Base-by-base conservation (phyloP, 1,140 invertebrate species). In the Zaprionus ghesquierei region DNA sequence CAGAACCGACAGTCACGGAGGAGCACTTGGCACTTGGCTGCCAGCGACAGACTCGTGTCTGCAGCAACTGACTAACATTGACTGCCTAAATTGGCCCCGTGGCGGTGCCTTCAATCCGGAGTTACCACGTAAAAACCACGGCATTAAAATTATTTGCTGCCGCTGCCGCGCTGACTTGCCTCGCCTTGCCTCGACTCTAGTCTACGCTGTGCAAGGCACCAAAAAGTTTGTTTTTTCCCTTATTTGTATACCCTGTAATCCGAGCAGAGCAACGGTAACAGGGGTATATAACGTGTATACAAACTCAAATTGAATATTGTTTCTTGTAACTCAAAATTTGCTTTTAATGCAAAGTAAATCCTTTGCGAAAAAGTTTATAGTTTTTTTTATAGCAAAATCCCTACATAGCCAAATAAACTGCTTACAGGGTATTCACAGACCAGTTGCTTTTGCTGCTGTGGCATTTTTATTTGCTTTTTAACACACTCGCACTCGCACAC, bases 131-230 rank as follows among this genome's bases (percentile, higher is more conserved):
- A 55, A 49, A 70, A 81, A 81, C 78, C 78, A 77, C 78, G 78
- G 78, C 56, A 72, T 65, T 81, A 81, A 81, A 81, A 81, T 81
- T 81, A 79, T 81, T n/a, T 79, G 70, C 55, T 50, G 46, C 44
- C 77, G 35, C 33, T 38, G 12, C n/a, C 33, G 13, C 33, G 33
- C n/a, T 9, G 27, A 27, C n/a, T 33, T 12, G n/a, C 2, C n/a
- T 41, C n/a, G 5, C 0, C 35, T n/a, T n/a, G 58, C 53, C 77
- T 61, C 59, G 38, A 18, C 77, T 62, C 58, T 75, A 75, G 72
- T 38, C 18, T 23, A 46, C 22, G 44, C 72, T 76, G 78, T 76
- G 78, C 78, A 81, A 76, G 78, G 78, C 68, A 80, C 78, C 78
- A 49, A 62, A 62, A 51, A 29, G 18, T 72, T 72, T 44, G 72